phyloP scores from a whole-genome alignment of 2,888 invertebrate genomes.

The Monopis laevigella region DNA sequence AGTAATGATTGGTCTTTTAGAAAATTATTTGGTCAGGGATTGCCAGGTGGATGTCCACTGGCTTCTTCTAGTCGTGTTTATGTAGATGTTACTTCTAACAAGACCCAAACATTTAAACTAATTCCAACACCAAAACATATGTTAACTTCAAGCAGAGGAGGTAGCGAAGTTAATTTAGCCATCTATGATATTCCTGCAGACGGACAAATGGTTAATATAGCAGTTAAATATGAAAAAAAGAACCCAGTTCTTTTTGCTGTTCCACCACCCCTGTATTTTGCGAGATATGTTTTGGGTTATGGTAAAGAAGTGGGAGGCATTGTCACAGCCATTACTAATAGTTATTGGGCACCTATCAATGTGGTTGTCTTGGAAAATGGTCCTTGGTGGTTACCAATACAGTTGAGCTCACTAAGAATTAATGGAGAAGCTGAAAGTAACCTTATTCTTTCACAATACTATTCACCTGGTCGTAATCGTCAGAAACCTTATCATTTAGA shows the following conservation, averaged over 20 bases:
- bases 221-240: slow-evolving; percentile 61
- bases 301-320: slow-evolving; percentile 93
- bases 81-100: slow-evolving; percentile 77
- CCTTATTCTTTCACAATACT: slow-evolving; percentile 59
- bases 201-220: slow-evolving; percentile 74
- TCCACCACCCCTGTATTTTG: slow-evolving; percentile 77
- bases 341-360: slow-evolving; percentile 77
- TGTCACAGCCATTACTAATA: slow-evolving; percentile 85
- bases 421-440: slow-evolving; percentile 70
- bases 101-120: slow-evolving; percentile 70
- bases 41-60: slow-evolving; percentile 84
- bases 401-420: slow-evolving; percentile 86
- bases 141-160: slow-evolving; percentile 73
- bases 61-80: slow-evolving; percentile 82
- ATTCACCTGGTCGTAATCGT: slow-evolving; percentile 83
- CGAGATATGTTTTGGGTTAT: slow-evolving; percentile 85
- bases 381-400: slow-evolving; percentile 90
- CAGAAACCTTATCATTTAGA: slow-evolving; percentile 89
- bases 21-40: slow-evolving; percentile 86
- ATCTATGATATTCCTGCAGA: slow-evolving; percentile 73
- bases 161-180: slow-evolving; percentile 72
- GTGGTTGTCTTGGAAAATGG: slow-evolving; percentile 89
- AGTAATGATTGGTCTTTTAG: slow-evolving; percentile 86
- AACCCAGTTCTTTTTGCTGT: slow-evolving; percentile 57
- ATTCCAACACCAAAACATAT: slow-evolving; percentile 69